Conservation (phyloP, 2,113 vertebrate species). For the Ranitomeya variabilis region DNA sequence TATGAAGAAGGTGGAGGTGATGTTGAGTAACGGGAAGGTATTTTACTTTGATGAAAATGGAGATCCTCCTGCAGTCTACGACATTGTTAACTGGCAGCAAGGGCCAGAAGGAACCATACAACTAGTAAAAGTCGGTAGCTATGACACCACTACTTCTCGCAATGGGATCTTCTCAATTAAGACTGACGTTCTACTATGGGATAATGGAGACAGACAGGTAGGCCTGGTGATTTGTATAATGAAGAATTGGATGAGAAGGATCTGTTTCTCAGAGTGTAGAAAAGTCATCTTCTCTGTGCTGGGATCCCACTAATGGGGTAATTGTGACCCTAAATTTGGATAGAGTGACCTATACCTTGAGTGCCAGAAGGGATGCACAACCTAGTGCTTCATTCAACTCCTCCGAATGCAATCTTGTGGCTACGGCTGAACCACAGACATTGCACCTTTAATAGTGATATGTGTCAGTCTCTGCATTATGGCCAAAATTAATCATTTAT, state of each 20-base stretch:
- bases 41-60: conserved; percentile 3
- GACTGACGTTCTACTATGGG: conserved; percentile 33
- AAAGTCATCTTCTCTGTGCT: too few species aligned
- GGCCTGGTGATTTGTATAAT: background rate
- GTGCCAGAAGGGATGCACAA: too few species aligned
- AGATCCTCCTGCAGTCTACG: background rate
- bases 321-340: too few species aligned
- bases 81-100: background rate
- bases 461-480: too few species aligned
- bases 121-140: background rate
- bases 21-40: background rate
- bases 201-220: background rate
- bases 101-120: background rate
- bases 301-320: too few species aligned
- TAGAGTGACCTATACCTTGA: too few species aligned
- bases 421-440: too few species aligned
- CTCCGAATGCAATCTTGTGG: too few species aligned
- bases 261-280: background rate
- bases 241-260: background rate
- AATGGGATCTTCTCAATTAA: background rate
- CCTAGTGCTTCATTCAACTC: too few species aligned
- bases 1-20: background rate
- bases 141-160: background rate
- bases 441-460: too few species aligned
- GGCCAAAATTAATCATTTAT: too few species aligned